Base-by-base conservation (phyloP, 2,888 invertebrate species). In the Pterostichus niger region DNA sequence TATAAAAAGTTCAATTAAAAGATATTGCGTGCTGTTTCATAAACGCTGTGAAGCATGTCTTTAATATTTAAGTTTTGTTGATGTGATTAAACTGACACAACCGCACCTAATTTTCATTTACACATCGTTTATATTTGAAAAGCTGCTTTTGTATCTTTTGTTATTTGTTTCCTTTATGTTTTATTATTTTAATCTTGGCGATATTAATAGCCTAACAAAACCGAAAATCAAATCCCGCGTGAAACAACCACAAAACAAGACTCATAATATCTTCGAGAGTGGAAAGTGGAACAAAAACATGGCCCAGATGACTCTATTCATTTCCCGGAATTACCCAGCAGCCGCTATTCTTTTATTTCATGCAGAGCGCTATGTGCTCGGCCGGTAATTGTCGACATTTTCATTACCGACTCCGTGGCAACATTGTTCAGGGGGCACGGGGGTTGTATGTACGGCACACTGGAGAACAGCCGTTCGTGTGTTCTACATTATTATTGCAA, bases 321-420 rank as follows among this genome's bases (percentile, higher is more conserved):
- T 71, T 71, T 17, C 44, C n/a, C 44, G 44, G 44, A 71, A 71
- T 71, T 71, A 71, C 64, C 15, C 40, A 11, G 40, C 44, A 33
- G 59, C 13, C 56, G 17, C 13, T 17, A 71, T 71, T 71, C 68
- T 71, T 71, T 71, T 71, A 71, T 71, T 71, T 71, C 68, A 44
- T 71, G 68, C 44, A 68, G 44, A 11, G 49, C 49, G 49, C 56
- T 13, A 10, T 40, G 68, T 17, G 44, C 44, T 40, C 68, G 40
- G 68, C 17, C 68, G 40, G 68, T 71, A 71, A 71, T 71, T 44
- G 68, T 71, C 68, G 68, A 71, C 68, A 71, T 71, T 71, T 71
- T 71, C 68, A 71, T 71, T 71, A 71, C 68, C 17, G 44, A 33
- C 64, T 64, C 13, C 56, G 17, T 52, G 56, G 56, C 56, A 17